Percentiles rank a stretch among this genome's conserved stretches.
phyloP scores from a whole-genome alignment of 2,888 invertebrate genomes.

The Theodoxus fluviatilis region DNA sequence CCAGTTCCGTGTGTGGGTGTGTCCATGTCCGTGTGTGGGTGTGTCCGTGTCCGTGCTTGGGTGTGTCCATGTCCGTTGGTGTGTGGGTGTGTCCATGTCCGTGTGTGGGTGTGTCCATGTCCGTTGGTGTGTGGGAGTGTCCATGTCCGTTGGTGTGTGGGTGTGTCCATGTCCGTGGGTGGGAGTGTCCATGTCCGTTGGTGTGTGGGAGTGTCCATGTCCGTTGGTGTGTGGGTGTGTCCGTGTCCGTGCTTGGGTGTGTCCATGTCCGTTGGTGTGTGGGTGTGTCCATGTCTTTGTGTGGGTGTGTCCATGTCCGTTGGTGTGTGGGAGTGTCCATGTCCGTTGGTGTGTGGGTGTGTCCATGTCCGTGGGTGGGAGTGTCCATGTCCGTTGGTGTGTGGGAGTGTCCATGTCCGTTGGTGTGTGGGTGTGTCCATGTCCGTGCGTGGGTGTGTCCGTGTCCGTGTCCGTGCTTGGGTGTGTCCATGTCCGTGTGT shows the following conservation, averaged over 20 bases:
- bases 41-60: neutral
- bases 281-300: neutral
- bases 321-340: neutral
- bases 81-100: constrained; percentile 9
- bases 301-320: neutral
- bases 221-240: constrained; percentile 6
- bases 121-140: constrained; percentile 7
- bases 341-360: constrained; percentile 13
- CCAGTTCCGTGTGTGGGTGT: constrained; percentile 1
- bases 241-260: neutral
- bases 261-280: constrained; percentile 8
- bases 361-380: constrained; percentile 4
- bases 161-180: constrained; percentile 6
- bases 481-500: constrained; percentile 6
- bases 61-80: neutral
- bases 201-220: neutral
- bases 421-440: neutral
- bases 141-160: neutral
- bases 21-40: neutral
- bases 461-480: constrained; percentile 2
- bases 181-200: too few relatives aligned
- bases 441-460: constrained; percentile 8
- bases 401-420: neutral
- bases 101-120: constrained; percentile 13
- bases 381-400: neutral